Percentiles rank a stretch among this genome's conserved stretches.
These are phyloP conservation scores for Empis stercorea DNA, from an alignment of 2,888 invertebrate genomes.

Conservation along the genomic window DNA sequence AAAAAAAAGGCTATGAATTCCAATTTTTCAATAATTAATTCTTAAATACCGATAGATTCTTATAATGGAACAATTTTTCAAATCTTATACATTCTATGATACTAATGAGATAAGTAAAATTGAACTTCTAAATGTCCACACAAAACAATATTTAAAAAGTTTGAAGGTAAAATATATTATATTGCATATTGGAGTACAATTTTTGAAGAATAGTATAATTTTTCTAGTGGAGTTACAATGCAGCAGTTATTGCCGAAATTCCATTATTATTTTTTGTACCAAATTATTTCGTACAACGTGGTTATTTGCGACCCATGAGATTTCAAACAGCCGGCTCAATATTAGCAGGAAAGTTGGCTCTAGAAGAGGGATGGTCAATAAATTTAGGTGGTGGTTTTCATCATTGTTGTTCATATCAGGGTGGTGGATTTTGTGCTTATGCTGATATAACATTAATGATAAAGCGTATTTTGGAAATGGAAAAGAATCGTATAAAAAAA, in stretches of 20 bases:
- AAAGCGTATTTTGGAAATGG: slow-evolving; percentile 46
- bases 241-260: slow-evolving; percentile 69
- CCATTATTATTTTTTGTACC: slow-evolving; percentile 61
- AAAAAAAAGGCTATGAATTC: too few relatives aligned
- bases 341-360: slow-evolving; percentile 66
- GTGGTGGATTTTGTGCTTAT: slow-evolving; percentile 83
- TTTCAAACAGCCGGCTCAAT: slow-evolving; percentile 70
- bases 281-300: slow-evolving; percentile 59
- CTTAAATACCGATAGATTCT: slow-evolving; percentile 38
- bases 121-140: slow-evolving; percentile 66
- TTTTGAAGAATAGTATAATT: background rate
- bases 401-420: slow-evolving; percentile 62
- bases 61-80: slow-evolving; percentile 47
- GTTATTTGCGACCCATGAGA: slow-evolving; percentile 66
- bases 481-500: slow-evolving; percentile 43
- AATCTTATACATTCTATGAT: slow-evolving; percentile 32
- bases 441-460: slow-evolving; percentile 77
- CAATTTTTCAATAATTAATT: too few relatives aligned
- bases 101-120: slow-evolving; percentile 54
- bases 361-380: slow-evolving; percentile 76
- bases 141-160: slow-evolving; percentile 57
- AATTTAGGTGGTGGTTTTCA: slow-evolving; percentile 86
- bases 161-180: slow-evolving; percentile 45
- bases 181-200: background rate
- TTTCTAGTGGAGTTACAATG: slow-evolving; percentile 64